Conservation (phyloP, 2,888 invertebrate species). For the Cephus pulcher region DNA sequence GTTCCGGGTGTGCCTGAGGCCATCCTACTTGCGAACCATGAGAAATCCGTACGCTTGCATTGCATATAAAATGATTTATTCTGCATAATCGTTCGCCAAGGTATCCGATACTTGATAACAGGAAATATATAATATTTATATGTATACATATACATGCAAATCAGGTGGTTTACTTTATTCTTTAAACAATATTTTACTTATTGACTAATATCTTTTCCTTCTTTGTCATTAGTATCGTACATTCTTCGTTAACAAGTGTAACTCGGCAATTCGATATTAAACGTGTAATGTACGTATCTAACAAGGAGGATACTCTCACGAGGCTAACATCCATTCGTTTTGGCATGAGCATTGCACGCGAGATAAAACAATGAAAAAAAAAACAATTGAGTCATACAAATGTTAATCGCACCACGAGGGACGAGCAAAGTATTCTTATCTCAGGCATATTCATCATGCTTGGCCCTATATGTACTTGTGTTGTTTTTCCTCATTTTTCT, state of each 20-base stretch:
- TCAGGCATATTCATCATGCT: too few relatives aligned
- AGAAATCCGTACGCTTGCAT: constrained; percentile 14
- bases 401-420: too few relatives aligned
- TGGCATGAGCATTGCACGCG: too few relatives aligned
- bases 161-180: constrained; percentile 58
- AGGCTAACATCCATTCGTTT: too few relatives aligned
- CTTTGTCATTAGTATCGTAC: constrained; percentile 42
- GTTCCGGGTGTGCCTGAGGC: not conserved
- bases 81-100: constrained; percentile 39
- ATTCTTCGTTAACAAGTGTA: constrained; percentile 59
- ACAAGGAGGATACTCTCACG: too few relatives aligned
- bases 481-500: too few relatives aligned
- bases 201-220: constrained; percentile 42
- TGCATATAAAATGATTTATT: constrained; percentile 61
- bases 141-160: constrained; percentile 32
- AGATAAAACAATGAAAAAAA: too few relatives aligned
- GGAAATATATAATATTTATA: constrained; percentile 43
- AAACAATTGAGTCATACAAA: too few relatives aligned
- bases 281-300: too few relatives aligned
- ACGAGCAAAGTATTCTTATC: too few relatives aligned
- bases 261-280: constrained; percentile 5
- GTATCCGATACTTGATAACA: constrained; percentile 45
- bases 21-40: too few relatives aligned
- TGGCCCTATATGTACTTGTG: too few relatives aligned
- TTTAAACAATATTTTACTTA: constrained; percentile 46